These are phyloP conservation scores for Andrena bucephala DNA, from an alignment of 2,888 invertebrate genomes.

Conservation along the genomic window DNA sequence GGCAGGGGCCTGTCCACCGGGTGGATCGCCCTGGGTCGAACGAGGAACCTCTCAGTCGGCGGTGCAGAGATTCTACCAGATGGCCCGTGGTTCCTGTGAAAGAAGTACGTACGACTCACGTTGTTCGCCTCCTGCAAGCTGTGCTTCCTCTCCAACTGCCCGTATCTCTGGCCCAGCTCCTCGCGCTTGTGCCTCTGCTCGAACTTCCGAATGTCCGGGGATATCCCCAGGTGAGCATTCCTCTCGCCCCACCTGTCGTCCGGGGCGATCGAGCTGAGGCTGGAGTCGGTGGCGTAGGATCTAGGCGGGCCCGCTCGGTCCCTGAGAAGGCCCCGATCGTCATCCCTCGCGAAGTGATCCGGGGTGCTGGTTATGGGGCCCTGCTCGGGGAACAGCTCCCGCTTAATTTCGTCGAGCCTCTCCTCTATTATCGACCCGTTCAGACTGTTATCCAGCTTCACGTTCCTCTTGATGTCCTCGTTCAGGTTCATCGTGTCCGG, in stretches of 20 bases:
- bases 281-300: conserved; percentile 75
- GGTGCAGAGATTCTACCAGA: conserved; percentile 82
- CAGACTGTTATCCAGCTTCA: conserved; percentile 79
- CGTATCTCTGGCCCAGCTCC: conserved; percentile 50
- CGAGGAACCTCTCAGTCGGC: conserved; percentile 78
- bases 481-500: conserved; percentile 82
- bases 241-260: conserved; percentile 79
- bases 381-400: conserved; percentile 80
- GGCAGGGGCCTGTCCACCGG: conserved; percentile 82
- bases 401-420: conserved; percentile 80
- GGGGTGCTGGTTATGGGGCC: conserved; percentile 79
- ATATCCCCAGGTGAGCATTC: conserved; percentile 51
- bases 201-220: conserved; percentile 74
- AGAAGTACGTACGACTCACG: conserved; percentile 55
- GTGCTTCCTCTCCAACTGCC: conserved; percentile 79
- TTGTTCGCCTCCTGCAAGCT: conserved; percentile 79
- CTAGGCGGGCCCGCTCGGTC: conserved; percentile 65
- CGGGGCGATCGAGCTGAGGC: conserved; percentile 76
- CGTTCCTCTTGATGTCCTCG: conserved; percentile 81
- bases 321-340: conserved; percentile 60
- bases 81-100: conserved; percentile 78
- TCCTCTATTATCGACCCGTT: conserved; percentile 81
- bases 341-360: conserved; percentile 77
- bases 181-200: conserved; percentile 71
- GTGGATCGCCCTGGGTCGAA: conserved; percentile 78